Percentiles rank a stretch among this genome's conserved stretches.
phyloP scores from a whole-genome alignment of 2,888 invertebrate species.

The Pseudococcus longispinus region DNA sequence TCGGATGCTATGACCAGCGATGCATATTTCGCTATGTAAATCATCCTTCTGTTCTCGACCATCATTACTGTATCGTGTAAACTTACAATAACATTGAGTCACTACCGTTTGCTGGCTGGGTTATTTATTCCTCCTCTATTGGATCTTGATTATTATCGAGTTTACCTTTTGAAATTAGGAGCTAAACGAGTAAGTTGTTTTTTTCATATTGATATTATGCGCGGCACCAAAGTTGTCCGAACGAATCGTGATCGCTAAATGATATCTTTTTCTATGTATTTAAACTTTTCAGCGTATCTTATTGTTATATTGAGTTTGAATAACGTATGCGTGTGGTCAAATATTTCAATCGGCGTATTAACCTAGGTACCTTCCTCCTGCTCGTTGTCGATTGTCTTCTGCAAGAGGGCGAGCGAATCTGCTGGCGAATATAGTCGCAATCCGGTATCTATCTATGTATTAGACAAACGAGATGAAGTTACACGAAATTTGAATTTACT shows the following conservation, averaged over 20 bases:
- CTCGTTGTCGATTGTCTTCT: neutral
- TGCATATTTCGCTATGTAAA: neutral
- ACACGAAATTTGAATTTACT: constrained; percentile 41
- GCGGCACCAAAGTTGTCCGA: constrained; percentile 38
- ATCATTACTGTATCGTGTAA: neutral
- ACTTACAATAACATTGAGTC: constrained; percentile 8
- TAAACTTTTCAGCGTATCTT: constrained; percentile 19
- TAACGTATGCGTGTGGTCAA: constrained; percentile 54
- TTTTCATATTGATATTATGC: constrained; percentile 46
- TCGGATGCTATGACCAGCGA: neutral
- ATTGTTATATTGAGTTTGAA: constrained; percentile 25
- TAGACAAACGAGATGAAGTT: constrained; percentile 20
- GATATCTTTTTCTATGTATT: constrained; percentile 52
- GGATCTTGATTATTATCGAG: constrained; percentile 42
- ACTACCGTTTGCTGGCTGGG: neutral
- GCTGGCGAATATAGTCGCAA: constrained; percentile 1
- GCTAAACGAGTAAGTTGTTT: constrained; percentile 48
- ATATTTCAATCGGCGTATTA: constrained; percentile 49
- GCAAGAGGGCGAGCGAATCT: neutral
- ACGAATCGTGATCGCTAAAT: constrained; percentile 56
- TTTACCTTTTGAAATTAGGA: constrained; percentile 51
- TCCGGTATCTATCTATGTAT: neutral
- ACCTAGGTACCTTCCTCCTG: neutral
- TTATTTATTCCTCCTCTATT: constrained; percentile 27
- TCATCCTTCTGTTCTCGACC: neutral